Evolutionary conservation across 2,797 vertebrate genomes (phyloP), one percentile per base, ranked within the genome.

Genomic region (Petrocephalus sullivani): DNA sequence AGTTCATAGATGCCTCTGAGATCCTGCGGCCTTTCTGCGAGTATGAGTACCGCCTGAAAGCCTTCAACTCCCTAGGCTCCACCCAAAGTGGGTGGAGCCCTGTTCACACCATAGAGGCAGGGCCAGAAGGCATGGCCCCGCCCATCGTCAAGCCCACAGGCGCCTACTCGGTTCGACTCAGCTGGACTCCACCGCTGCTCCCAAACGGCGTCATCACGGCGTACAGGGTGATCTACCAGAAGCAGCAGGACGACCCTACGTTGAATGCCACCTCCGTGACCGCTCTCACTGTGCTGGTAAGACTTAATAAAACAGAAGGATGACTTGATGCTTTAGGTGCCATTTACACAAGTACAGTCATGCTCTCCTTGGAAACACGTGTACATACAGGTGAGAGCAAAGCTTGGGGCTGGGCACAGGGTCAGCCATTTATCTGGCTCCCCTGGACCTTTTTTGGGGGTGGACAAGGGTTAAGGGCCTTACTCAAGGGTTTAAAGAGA

Each of bases 261-360:
- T 90, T 96, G 2, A 95, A 92, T 91, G 90, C 91, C n/a, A 92
- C 95, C 6, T 85, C 92, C 46, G 88, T 96, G 81, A 96, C 92
- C 54, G 96, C 96, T 12, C 92, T 99, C 90, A 98, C 97, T 0
- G 93, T 98, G 37, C 93, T 6, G 96, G 98, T 98, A 96, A 96
- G 97, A 94, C 41, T 14, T 56, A 1, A 21, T 46, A 56, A 28
- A 16, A 16, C 37, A 12, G 37, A 37, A 6, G 67, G 28, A 71
- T 71, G 33, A 37, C 33, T 71, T 37, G 12, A 33, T 16, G 33
- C 67, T 71, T 16, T 19, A 71, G 67, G 67, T 37, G 67, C 67
- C 28, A 37, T 28, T 37, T 71, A 1, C 28, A 37, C 28, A 71
- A 71, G 28, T 37, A 16, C 67, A 71, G 12, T 33, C 49, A 51